A percentile compares a stretch with the other conserved stretches of the same genome.
Conservation (phyloP, 2,113 vertebrate species). For the Entomyzon cyanotis region DNA sequence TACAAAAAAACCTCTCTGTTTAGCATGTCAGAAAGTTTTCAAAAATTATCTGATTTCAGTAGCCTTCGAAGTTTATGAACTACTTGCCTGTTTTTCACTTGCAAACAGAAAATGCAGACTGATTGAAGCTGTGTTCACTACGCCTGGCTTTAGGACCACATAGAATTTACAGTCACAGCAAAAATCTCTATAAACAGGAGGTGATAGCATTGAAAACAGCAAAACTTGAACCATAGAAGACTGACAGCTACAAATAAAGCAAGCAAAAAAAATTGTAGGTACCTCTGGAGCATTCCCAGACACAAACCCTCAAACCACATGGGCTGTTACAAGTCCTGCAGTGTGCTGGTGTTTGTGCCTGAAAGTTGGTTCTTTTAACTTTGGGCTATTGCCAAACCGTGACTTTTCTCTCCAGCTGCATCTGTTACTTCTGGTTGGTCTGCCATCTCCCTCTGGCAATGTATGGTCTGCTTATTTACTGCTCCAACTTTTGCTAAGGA, state of each 20-base stretch:
- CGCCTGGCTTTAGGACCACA: neutral
- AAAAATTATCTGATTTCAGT: neutral
- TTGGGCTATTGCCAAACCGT: neutral
- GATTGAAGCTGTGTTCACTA: neutral
- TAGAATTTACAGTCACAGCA: neutral
- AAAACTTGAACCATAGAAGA: neutral
- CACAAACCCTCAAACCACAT: neutral
- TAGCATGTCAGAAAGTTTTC: neutral
- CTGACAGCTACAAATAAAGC: neutral
- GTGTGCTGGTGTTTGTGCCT: rapidly evolving
- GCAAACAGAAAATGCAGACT: neutral
- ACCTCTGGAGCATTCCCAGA: neutral
- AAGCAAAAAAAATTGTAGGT: neutral
- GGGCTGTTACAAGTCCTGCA: neutral
- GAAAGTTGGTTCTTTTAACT: neutral
- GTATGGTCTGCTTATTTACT: neutral
- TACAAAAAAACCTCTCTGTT: neutral
- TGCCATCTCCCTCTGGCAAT: neutral
- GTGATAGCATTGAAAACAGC: neutral
- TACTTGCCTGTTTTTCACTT: neutral
- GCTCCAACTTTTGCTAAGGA: neutral
- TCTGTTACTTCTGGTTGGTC: neutral
- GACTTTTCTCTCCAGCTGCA: neutral
- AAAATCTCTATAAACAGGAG: neutral
- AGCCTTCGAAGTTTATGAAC: neutral